Conservation (phyloP, 1,140 invertebrate genomes). For the Argopecten irradians region DNA sequence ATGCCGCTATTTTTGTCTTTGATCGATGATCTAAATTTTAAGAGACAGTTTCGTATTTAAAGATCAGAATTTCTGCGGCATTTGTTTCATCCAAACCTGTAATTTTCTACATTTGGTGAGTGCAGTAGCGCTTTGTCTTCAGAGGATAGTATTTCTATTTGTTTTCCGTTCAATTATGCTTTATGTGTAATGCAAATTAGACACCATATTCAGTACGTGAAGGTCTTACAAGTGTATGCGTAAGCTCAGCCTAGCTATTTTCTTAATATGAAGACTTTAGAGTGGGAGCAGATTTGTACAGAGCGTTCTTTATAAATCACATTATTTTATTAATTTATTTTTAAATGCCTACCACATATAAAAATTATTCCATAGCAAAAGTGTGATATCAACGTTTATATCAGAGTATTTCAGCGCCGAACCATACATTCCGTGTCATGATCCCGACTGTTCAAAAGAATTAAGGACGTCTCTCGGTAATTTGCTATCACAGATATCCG, state of each 20-base stretch:
- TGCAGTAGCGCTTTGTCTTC: not conserved
- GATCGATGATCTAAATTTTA: not conserved
- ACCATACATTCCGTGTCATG: not conserved
- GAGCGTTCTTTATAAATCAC: not conserved
- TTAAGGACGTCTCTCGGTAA: not conserved
- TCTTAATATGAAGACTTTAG: not conserved
- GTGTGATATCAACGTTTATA: not conserved
- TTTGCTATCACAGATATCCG: not conserved
- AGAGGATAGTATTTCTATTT: not conserved
- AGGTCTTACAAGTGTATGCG: too few relatives aligned
- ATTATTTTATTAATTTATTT: not conserved
- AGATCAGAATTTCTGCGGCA: not conserved
- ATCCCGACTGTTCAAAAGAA: not conserved
- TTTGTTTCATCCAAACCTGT: not conserved
- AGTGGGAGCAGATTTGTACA: not conserved
- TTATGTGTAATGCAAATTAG: not conserved
- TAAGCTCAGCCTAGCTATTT: not conserved
- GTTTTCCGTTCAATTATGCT: constrained; percentile 8
- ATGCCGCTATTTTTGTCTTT: not conserved
- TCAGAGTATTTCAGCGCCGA: not conserved
- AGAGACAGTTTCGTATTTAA: constrained; percentile 22
- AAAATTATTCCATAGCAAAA: not conserved
- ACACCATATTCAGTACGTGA: not conserved
- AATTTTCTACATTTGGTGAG: not conserved
- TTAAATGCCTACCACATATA: not conserved